phyloP scores from a whole-genome alignment of 2,113 vertebrate species.

The Antechinus flavipes region DNA sequence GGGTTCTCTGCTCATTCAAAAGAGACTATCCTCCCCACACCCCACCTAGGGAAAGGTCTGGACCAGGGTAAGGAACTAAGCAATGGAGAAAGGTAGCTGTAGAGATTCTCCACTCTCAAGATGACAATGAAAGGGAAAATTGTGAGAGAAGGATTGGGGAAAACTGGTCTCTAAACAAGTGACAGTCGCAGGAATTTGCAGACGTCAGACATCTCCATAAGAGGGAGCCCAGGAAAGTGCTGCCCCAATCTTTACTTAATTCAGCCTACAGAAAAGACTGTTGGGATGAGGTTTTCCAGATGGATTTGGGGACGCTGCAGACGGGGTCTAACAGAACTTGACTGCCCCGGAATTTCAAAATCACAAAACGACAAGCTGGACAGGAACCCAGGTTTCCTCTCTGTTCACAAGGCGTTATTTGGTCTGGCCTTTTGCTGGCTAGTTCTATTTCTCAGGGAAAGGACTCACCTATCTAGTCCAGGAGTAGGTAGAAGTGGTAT shows the following conservation, averaged over 20 bases:
- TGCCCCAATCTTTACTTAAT: not conserved
- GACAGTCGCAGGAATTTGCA: not conserved
- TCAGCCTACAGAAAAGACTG: slow-evolving; percentile 4
- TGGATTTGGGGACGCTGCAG: not conserved
- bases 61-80: slow-evolving; percentile 15
- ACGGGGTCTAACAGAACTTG: not conserved
- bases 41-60: not conserved
- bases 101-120: not conserved
- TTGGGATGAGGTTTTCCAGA: not conserved
- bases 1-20: not conserved
- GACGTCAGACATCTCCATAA: not conserved
- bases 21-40: not conserved
- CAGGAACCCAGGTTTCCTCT: not conserved
- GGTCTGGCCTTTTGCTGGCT: not conserved
- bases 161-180: not conserved
- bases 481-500: not conserved
- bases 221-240: not conserved
- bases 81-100: not conserved
- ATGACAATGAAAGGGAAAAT: not conserved
- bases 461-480: not conserved
- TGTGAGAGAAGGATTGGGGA: not conserved
- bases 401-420: not conserved
- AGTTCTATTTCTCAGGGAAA: slow-evolving; percentile 13
- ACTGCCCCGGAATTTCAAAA: not conserved
- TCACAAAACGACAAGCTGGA: not conserved